Evolutionary conservation across 2,113 vertebrate genomes (phyloP).

Genomic region (Mus musculus): DNA sequence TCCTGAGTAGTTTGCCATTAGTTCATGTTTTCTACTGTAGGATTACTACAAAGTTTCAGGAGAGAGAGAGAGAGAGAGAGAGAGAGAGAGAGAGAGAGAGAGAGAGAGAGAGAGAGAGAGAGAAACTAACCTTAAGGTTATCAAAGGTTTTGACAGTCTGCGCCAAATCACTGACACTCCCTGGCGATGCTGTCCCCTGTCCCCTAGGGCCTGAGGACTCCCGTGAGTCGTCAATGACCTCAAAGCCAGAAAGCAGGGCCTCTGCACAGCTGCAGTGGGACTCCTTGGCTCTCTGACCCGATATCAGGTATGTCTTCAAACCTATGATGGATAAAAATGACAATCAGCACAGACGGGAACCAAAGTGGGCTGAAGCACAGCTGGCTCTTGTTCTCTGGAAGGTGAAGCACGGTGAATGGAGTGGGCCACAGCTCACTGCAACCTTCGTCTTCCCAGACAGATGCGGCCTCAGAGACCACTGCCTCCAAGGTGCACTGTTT

Average conservation of each 20-base stretch:
- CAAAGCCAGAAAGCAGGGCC: slow-evolving; percentile 84
- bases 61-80: slow-evolving; percentile 27
- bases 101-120: slow-evolving; percentile 22
- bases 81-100: slow-evolving; percentile 29
- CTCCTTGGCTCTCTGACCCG: slow-evolving; percentile 91
- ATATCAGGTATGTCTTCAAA: slow-evolving; percentile 96
- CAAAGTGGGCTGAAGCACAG: neutral
- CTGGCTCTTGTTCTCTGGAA: slow-evolving; percentile 45
- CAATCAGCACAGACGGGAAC: slow-evolving; percentile 74
- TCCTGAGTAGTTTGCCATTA: neutral
- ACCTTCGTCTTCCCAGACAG: neutral
- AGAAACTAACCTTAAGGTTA: slow-evolving; percentile 88
- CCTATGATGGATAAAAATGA: slow-evolving; percentile 86
- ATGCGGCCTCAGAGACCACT: neutral
- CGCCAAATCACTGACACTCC: slow-evolving; percentile 82
- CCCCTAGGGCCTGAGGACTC: slow-evolving; percentile 79
- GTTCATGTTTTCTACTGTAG: slow-evolving; percentile 55
- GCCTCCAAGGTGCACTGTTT: neutral
- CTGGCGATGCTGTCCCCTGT: slow-evolving; percentile 79
- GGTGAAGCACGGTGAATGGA: slow-evolving; percentile 56
- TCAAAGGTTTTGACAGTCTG: slow-evolving; percentile 84
- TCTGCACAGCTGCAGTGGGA: slow-evolving; percentile 92
- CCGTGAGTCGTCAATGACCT: slow-evolving; percentile 83
- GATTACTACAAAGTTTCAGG: slow-evolving; percentile 72
- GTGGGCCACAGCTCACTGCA: neutral